phyloP scores from a whole-genome alignment of 2,797 vertebrate species.

The Cirrhinus mrigala region DNA sequence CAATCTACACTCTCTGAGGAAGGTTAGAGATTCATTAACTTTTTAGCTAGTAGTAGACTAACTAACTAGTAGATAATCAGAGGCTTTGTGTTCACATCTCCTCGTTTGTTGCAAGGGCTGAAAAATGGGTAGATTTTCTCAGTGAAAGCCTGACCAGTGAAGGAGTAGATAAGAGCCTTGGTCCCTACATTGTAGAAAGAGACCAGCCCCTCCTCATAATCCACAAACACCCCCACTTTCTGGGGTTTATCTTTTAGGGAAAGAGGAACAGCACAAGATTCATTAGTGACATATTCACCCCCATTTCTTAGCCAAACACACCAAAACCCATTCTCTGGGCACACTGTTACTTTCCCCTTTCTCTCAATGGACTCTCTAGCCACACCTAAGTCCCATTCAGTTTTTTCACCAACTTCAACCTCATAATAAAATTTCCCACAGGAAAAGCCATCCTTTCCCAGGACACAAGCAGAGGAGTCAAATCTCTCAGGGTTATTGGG shows the following conservation, averaged over 20 bases:
- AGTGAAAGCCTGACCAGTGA: constrained; percentile 22
- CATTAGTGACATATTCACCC: constrained; percentile 61
- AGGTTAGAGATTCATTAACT: not conserved
- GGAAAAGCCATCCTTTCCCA: constrained; percentile 44
- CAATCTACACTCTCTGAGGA: not conserved
- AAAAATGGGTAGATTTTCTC: constrained; percentile 38
- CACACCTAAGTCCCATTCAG: constrained; percentile 65
- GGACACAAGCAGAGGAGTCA: constrained; percentile 37
- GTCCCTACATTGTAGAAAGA: constrained; percentile 23
- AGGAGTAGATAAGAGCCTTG: constrained; percentile 16
- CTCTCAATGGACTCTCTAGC: constrained; percentile 58
- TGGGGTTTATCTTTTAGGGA: constrained; percentile 38
- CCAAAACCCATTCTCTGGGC: constrained; percentile 61
- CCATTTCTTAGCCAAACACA: constrained; percentile 61
- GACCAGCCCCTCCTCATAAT: constrained; percentile 37
- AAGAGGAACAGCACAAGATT: constrained; percentile 8
- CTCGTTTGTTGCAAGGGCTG: constrained; percentile 13
- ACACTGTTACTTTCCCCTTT: constrained; percentile 50
- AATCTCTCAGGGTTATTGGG: constrained; percentile 49
- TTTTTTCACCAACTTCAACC: constrained; percentile 57
- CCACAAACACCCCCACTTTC: constrained; percentile 46
- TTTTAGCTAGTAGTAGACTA: not conserved
- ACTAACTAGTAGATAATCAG: constrained; percentile 24
- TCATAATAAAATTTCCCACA: constrained; percentile 44
- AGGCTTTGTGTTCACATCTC: constrained; percentile 18